Base-by-base conservation (phyloP, 2,113 vertebrate genomes). In the Meriones unguiculatus region DNA sequence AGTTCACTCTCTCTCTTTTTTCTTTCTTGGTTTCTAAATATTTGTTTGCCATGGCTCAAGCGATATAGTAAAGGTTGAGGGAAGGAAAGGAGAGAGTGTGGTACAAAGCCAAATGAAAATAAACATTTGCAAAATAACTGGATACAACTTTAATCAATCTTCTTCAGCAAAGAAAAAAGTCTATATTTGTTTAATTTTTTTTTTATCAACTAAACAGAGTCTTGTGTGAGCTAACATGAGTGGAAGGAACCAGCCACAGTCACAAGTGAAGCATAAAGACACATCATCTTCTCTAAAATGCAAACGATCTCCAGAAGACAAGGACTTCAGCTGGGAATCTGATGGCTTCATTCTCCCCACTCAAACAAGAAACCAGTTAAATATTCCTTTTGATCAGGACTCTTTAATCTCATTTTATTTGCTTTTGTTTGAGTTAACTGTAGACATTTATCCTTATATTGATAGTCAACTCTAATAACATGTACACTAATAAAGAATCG, bases 111-210 rank as follows among this genome's bases (percentile, higher is more conserved):
- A 98, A 97, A 97, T 90, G 59, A 88, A 96, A 98, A 65, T 76
- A 97, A 97, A 96, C 93, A 97, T 89, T 20, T 73, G 82, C 65
- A 89, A 50, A 97, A n/a, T 22, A 78, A 76, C 1, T 0, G 41
- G 92, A 89, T 96, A 97, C 93, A 95, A 95, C 90, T 92, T 98
- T 97, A 82, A 93, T 0, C 77, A 96, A 95, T 96, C 94, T 75
- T 98, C 98, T 98, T 98, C 98, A 98, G 98, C 97, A 98, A 96
- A 84, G 90, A 89, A 96, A 32, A 89, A 54, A 89, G 50, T 90
- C 93, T 96, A 2, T 41, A 13, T 10, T 64, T 64, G 30, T 62
- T 84, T 38, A 4, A 80, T 46, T 73, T 88, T 46, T 73, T 88
- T 30, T 94, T 94, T 38, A 77, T 90, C 81, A 96, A 95, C 57